Evolutionary conservation across 2,797 vertebrate genomes (phyloP).

Genomic region (Helicolenus hilgendorfi): DNA sequence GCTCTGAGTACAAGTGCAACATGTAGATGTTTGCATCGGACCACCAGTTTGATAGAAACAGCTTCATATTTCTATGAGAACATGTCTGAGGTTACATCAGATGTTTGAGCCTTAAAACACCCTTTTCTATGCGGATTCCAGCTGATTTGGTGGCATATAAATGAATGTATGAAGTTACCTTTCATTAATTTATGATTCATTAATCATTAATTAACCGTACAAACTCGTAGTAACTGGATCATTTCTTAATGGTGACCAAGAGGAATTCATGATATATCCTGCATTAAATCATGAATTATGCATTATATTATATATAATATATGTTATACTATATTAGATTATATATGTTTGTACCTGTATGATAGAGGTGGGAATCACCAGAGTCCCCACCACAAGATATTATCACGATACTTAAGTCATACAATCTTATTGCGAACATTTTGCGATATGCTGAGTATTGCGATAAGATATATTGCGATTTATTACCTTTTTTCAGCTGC

Average conservation of each 20-base stretch:
- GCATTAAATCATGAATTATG: not conserved
- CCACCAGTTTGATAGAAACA: not conserved
- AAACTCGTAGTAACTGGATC: not conserved
- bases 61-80: not conserved
- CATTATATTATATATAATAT: not conserved
- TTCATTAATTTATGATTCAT: not conserved
- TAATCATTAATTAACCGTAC: not conserved
- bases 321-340: not conserved
- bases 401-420: too few relatives aligned
- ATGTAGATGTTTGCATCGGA: not conserved
- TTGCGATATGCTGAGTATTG: too few relatives aligned
- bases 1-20: accelerated
- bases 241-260: not conserved
- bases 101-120: too few relatives aligned
- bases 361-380: too few relatives aligned
- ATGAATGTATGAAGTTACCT: not conserved
- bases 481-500: too few relatives aligned
- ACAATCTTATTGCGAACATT: too few relatives aligned
- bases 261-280: not conserved
- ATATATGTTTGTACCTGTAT: not conserved
- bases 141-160: not conserved
- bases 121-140: not conserved
- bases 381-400: too few relatives aligned
- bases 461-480: accelerated
- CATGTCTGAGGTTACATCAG: not conserved